These are phyloP conservation scores for Neodon shergylaensis DNA, from an alignment of 2,113 vertebrate genomes.

Conservation along the genomic window DNA sequence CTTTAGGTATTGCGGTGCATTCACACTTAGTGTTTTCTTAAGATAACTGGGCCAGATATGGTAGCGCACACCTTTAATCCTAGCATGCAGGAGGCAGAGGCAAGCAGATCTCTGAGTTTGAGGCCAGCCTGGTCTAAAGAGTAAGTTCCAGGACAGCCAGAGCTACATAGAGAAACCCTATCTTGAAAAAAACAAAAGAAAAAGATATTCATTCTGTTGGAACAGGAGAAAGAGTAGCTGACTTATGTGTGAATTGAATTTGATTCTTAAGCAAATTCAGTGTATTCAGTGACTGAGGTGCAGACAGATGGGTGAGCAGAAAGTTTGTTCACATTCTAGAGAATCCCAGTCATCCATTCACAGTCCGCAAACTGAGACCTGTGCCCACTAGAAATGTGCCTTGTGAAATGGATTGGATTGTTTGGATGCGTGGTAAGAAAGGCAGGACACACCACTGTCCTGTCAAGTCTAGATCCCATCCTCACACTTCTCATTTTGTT, in stretches of 20 bases:
- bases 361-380: background rate
- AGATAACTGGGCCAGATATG: background rate
- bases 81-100: background rate
- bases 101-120: background rate
- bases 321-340: background rate
- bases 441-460: background rate
- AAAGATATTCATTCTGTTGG: background rate
- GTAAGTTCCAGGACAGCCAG: background rate
- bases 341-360: background rate
- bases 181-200: background rate
- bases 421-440: conserved; percentile 33
- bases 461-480: background rate
- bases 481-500: background rate
- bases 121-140: background rate
- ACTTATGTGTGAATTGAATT: background rate
- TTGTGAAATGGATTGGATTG: background rate
- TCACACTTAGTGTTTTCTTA: conserved; percentile 33
- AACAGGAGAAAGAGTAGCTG: conserved; percentile 27
- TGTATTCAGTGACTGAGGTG: background rate
- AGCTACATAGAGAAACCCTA: background rate
- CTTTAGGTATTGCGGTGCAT: background rate
- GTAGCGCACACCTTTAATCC: background rate
- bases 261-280: conserved; percentile 2
- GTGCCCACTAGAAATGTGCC: background rate
- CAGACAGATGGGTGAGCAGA: background rate